Conservation (phyloP, 2,113 vertebrate genomes). For the Oncorhynchus clarkii region DNA sequence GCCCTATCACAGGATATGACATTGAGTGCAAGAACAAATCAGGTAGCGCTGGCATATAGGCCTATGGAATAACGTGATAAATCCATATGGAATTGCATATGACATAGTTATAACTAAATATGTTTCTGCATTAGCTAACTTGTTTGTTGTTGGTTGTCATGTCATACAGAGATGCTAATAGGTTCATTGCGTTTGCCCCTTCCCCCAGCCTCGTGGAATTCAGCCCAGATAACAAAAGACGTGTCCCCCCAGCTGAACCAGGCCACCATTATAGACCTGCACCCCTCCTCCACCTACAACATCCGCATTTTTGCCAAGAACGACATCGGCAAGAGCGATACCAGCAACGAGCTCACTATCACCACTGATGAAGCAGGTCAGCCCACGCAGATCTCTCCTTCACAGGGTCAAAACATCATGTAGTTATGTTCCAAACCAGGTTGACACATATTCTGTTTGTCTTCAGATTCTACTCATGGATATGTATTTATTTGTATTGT, state of each 20-base stretch:
- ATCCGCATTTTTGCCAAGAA: conserved; percentile 99
- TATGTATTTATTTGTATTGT: background rate
- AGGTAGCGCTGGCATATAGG: conserved; percentile 67
- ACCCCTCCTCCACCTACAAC: conserved; percentile 98
- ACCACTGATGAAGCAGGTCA: conserved; percentile 97
- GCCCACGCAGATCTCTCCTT: conserved; percentile 5
- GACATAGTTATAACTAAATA: too few species aligned
- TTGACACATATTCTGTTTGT: background rate
- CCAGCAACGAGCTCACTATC: conserved; percentile 98
- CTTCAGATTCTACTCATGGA: background rate
- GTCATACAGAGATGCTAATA: background rate
- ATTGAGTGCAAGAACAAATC: conserved; percentile 99
- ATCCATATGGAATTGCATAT: too few species aligned
- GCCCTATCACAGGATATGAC: conserved; percentile 96
- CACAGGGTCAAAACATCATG: background rate
- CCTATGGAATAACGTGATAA: too few species aligned
- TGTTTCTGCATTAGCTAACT: too few species aligned
- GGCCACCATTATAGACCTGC: conserved; percentile 98
- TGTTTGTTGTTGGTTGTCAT: too few species aligned
- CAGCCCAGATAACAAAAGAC: conserved; percentile 97
- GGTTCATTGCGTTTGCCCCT: conserved; percentile 15
- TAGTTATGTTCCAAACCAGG: background rate
- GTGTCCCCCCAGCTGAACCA: conserved; percentile 98
- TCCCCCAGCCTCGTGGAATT: conserved; percentile 90
- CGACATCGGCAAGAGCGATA: conserved; percentile 94